These are phyloP conservation scores for Gnathonemus longibarbis DNA, from an alignment of 2,113 vertebrate genomes.

Conservation along the genomic window DNA sequence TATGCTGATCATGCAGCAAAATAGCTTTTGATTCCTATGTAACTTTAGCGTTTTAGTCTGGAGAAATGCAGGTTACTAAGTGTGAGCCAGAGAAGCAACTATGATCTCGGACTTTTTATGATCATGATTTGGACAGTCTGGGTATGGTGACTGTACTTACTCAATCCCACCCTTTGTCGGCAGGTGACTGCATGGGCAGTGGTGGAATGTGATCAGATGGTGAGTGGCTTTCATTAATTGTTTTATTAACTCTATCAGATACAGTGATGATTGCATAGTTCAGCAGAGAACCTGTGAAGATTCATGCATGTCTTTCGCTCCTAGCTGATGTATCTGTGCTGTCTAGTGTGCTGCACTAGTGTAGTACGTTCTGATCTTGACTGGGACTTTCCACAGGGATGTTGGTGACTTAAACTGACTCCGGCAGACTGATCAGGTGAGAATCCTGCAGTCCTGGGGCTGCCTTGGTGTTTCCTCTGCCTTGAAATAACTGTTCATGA, in stretches of 20 bases:
- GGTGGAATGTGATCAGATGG: not conserved
- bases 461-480: not conserved
- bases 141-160: not conserved
- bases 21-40: not conserved
- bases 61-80: not conserved
- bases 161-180: not conserved
- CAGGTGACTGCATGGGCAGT: not conserved
- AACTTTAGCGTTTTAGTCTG: too few species aligned
- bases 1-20: not conserved
- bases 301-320: conserved; percentile 11
- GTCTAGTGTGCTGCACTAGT: not conserved
- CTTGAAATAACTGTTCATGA: not conserved
- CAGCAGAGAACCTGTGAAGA: conserved; percentile 8
- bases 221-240: not conserved
- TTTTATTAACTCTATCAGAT: not conserved
- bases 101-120: too few species aligned
- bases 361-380: not conserved
- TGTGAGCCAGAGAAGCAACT: not conserved
- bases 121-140: not conserved
- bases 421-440: not conserved
- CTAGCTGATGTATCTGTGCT: conserved; percentile 4
- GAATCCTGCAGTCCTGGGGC: not conserved
- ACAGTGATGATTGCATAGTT: conserved; percentile 13
- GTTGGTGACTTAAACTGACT: not conserved
- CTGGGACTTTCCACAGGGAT: not conserved